These are phyloP conservation scores for Phrynocephalus versicolor DNA, from an alignment of 2,113 vertebrate species.

Conservation along the genomic window DNA sequence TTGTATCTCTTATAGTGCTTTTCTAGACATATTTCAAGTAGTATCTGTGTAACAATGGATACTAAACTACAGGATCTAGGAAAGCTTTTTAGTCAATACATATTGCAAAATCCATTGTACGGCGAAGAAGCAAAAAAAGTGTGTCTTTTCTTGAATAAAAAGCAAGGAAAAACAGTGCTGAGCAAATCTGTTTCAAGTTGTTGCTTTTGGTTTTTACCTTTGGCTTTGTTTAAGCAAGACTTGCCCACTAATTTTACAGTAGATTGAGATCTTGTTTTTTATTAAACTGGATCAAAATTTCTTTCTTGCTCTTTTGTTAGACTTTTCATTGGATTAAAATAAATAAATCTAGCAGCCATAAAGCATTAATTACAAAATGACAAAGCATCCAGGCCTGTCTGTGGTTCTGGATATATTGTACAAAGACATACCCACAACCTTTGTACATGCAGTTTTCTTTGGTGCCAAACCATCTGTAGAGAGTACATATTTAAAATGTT, in stretches of 20 bases:
- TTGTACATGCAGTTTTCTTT: background rate
- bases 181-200: background rate
- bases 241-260: background rate
- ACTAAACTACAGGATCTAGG: background rate
- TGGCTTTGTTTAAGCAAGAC: fast-evolving
- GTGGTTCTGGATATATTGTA: no score
- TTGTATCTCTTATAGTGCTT: background rate
- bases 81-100: background rate
- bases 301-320: background rate
- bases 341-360: background rate
- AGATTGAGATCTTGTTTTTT: fast-evolving
- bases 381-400: no score
- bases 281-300: fast-evolving
- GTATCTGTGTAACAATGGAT: background rate
- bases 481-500: no score
- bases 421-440: no score
- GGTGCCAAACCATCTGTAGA: no score
- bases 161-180: background rate
- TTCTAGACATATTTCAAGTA: background rate
- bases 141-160: background rate
- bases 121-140: background rate
- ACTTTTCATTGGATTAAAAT: fast-evolving
- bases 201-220: background rate
- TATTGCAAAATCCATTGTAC: background rate
- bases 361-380: no score